Percentiles rank a stretch among this genome's conserved stretches.
Conservation (phyloP, 1,140 invertebrate genomes). For the Caerostris extrusa region DNA sequence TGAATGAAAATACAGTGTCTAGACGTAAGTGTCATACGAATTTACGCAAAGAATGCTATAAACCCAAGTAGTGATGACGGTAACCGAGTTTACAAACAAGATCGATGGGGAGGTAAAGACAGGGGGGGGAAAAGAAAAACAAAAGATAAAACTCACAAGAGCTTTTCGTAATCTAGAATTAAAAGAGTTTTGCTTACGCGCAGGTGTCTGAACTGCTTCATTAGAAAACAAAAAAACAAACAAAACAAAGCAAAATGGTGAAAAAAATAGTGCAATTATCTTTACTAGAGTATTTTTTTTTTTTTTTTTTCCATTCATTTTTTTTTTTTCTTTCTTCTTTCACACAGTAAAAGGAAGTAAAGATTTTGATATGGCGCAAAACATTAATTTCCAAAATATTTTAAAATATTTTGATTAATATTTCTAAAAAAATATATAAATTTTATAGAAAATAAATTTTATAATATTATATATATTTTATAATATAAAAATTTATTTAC, state of each 20-base stretch:
- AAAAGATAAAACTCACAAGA: not conserved
- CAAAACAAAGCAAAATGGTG: not conserved
- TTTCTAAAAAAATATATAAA: too few relatives aligned
- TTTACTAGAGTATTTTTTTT: not conserved
- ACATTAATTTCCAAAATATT: too few relatives aligned
- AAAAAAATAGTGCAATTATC: conserved; percentile 55
- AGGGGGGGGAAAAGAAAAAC: not conserved
- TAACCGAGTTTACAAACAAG: conserved; percentile 28
- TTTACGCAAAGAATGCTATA: conserved; percentile 16
- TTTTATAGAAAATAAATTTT: too few relatives aligned
- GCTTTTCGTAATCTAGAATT: conserved; percentile 32
- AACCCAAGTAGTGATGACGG: conserved; percentile 3
- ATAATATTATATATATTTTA: too few relatives aligned
- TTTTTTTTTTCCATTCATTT: not conserved
- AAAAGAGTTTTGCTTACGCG: conserved; percentile 39
- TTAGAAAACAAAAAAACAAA: conserved; percentile 47
- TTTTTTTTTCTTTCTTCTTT: too few relatives aligned
- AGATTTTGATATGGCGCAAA: too few relatives aligned
- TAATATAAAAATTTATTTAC: too few relatives aligned
- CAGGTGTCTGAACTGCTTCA: conserved; percentile 46
- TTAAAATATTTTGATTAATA: too few relatives aligned
- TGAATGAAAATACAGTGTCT: conserved; percentile 20
- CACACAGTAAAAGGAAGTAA: too few relatives aligned
- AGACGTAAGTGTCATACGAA: not conserved
- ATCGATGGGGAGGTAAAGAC: not conserved